Base-by-base conservation (phyloP, 2,797 vertebrate species). In the Melanotaenia boesemani region DNA sequence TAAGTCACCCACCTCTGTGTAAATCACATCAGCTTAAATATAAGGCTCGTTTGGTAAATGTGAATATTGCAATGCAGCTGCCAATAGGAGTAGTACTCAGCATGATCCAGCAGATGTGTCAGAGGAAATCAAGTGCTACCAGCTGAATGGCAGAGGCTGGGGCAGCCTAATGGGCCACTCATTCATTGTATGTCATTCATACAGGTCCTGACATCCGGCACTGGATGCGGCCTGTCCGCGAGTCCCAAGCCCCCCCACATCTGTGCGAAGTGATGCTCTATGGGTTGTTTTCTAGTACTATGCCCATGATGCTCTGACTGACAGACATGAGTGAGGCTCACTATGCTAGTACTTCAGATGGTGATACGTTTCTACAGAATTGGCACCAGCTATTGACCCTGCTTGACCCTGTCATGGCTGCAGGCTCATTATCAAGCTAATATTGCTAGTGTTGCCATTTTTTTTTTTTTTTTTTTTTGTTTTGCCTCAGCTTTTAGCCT, bases 81-180 rank as follows among this genome's bases (percentile, higher is more conserved):
- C 89, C 87, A 91, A 87, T 88, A 86, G 78, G 63, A 67, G 70
- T 87, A 63, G 85, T 55, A 68, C 76, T 91, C 87, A 87, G 39
- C 24, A 15, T 41, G 83, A 84, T 81, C 85, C 70, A 55, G 76
- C 77, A 69, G 52, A 80, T 59, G 74, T 89, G 88, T 90, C 89
- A 86, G 78, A 65, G 74, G 39, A 66, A 86, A 83, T 87, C 63
- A 59, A 69, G 80, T 70, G 76, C 59, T 22, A 4, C 58, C n/a
- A 72, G 76, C n/a, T 70, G 63, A 89, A 76, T 61, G 74, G 89
- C 85, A 82, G 77, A 74, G 83, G 79, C 78, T 44, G 28, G 71
- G 74, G 66, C 83, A 73, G 84, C 48, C 88, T 88, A 87, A 87
- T 79, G 77, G 79, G 78, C 71, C 83, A 61, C 74, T 85, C 70